Percentiles rank a stretch among this genome's conserved stretches.
Evolutionary conservation across 2,888 invertebrate species (phyloP).

Genomic region (Nipponacmea schrenckii): DNA sequence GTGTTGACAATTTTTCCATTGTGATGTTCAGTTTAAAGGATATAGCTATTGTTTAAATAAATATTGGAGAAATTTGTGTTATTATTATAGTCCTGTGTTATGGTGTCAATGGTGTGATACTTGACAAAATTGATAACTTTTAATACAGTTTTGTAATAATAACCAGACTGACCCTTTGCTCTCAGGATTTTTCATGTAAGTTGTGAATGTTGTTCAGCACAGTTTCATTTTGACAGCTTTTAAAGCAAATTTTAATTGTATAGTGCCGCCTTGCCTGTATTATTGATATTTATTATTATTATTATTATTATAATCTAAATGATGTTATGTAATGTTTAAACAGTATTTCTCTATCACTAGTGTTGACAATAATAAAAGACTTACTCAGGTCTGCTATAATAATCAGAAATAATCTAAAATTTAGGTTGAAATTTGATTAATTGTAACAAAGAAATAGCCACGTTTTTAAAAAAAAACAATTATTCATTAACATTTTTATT

Average conservation of each 20-base stretch:
- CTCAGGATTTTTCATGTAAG: conserved; percentile 7
- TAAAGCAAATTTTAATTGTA: conserved; percentile 5
- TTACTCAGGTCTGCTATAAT: too few relatives aligned
- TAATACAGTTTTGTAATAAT: too few relatives aligned
- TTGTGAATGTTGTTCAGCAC: conserved; percentile 8
- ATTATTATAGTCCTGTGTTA: background rate
- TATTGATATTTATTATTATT: background rate
- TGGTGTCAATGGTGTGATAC: too few relatives aligned
- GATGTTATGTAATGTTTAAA: background rate
- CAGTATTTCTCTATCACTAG: background rate
- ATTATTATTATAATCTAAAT: background rate
- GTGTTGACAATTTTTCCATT: conserved; percentile 10
- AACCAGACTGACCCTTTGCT: background rate
- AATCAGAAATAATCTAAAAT: too few relatives aligned
- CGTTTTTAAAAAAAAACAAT: too few relatives aligned
- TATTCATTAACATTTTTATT: too few relatives aligned
- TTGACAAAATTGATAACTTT: too few relatives aligned
- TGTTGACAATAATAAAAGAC: too few relatives aligned
- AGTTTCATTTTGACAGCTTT: conserved; percentile 4
- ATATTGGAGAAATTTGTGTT: background rate
- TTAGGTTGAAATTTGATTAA: too few relatives aligned
- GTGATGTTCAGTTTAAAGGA: background rate
- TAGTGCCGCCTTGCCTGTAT: conserved; percentile 7
- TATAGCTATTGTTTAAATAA: conserved; percentile 1
- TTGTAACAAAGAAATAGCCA: too few relatives aligned